Base-by-base conservation (phyloP, 2,888 invertebrate species). In the Lepidocyrtinus sp. region DNA sequence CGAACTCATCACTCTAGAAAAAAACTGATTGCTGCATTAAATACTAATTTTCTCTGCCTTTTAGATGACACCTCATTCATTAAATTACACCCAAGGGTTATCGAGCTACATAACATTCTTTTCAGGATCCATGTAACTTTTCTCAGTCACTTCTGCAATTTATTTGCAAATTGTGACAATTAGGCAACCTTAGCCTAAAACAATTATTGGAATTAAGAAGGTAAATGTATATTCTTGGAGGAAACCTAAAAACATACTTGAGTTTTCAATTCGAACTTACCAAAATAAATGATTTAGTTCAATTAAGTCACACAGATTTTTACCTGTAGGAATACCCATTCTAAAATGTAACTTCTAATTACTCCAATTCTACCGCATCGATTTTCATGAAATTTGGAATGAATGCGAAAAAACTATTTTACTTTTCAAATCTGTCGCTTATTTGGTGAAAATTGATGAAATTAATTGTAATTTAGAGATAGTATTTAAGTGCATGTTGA, bases 251-350 rank as follows among this genome's bases (percentile, higher is more conserved):
- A 77, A 71, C 50, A 71, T 65, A 22, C 21, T 1, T 9, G 17
- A 15, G 21, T 36, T 1, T n/a, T 9, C 2, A 0, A 9, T 17
- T 9, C 21, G 15, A 50, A 64, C 21, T 22, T 64, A 12, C 17
- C n/a, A 2, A 77, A 77, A 79, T 73, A 73, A 79, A 72, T 27
- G 19, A 55, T 68, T 63, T 69, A 67, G 19, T 79, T 63, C 46
- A 64, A 68, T 73, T 69, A 73, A 79, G 79, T 79, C 73, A 79
- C 79, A 79, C 79, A 79, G 73, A 79, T 73, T 79, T 79, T 73
- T 50, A n/a, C 17, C 27, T 46, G 73, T 68, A 36, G 73, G 26
- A 63, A 74, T 67, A 22, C 24, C 79, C 63, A 79, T 79, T 55
- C 73, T 68, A 79, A 79, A 69, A 64, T 79, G 73, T 50, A n/a